Conservation (phyloP, 2,113 vertebrate species). For the Heloderma charlesbogerti region DNA sequence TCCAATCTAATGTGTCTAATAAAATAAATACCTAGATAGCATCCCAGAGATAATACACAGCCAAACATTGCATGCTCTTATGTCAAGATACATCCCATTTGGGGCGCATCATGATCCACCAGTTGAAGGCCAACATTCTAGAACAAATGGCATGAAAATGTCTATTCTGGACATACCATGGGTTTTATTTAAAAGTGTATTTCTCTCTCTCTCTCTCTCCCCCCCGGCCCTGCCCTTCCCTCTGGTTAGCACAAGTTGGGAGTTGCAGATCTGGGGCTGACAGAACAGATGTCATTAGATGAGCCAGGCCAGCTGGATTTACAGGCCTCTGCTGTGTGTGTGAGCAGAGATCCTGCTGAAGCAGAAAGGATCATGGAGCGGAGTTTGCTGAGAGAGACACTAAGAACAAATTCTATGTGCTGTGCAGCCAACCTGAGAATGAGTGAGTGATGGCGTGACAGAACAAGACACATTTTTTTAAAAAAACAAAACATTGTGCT, state of each 20-base stretch:
- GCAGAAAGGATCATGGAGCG: not conserved
- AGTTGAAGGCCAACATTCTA: not conserved
- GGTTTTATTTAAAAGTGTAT: not conserved
- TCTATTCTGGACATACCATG: not conserved
- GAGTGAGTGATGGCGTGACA: not conserved
- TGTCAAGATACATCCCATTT: not conserved
- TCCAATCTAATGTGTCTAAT: no score
- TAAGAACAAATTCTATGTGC: not conserved
- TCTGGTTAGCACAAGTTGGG: not conserved
- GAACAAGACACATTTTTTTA: not conserved
- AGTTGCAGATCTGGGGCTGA: not conserved
- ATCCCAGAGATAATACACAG: no score
- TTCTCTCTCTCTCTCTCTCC: no score
- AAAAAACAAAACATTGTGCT: not conserved
- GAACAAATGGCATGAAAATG: not conserved
- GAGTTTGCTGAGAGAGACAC: not conserved
- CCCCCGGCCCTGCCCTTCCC: no score
- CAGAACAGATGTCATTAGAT: not conserved
- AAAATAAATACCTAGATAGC: no score
- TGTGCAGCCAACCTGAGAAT: not conserved
- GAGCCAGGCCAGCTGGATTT: not conserved
- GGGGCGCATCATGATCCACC: not conserved
- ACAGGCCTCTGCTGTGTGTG: not conserved
- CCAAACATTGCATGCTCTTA: not conserved
- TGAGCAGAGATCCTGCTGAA: not conserved